Base-by-base conservation (phyloP, 1,140 invertebrate species). In the Drosophila aff. region DNA sequence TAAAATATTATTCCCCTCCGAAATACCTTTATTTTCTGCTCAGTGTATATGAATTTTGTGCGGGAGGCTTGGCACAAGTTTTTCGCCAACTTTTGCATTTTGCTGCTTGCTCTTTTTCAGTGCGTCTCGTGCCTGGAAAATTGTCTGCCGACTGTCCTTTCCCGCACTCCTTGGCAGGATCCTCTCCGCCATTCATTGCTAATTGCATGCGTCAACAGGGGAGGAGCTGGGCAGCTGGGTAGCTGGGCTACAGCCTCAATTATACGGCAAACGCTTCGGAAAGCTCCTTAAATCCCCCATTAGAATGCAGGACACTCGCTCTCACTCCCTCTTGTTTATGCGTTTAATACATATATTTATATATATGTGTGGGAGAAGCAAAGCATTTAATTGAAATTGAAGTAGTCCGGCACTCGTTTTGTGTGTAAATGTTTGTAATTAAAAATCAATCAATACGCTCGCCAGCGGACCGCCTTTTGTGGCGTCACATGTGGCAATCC, bases 361-460 rank as follows among this genome's bases (percentile, higher is more conserved):
- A n/a, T 49, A 33, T 7, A 11, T 28, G 13, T 10, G 4, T 11
- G 3, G 10, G 28, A 9, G 9, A 18, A 50, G 46, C 26, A 23
- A 63, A 47, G 53, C 86, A 84, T 87, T 87, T 87, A 87, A 87
- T 87, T 89, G 83, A 87, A 87, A 87, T 81, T 81, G 81, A 87
- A 89, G 83, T 82, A 76, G 84, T 50, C 28, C 38, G n/a, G 13
- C 66, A 55, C 44, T 65, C 67, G 76, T 50, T 79, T 52, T 73
- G 46, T 75, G 69, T 76, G 81, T 89, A 86, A 83, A 84, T 84
- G 84, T 86, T 87, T 79, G 84, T 89, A 85, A 90, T 90, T 90
- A 90, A 90, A 90, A 90, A 90, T 90, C 85, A 90, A 90, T 90
- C 85, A 90, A 90, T 90, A 82, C 82, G 72, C 69, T 90, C 26